A percentile compares a stretch with the other conserved stretches of the same genome.
Conservation (phyloP, 2,797 vertebrate species). For the Lithobates pipiens region DNA sequence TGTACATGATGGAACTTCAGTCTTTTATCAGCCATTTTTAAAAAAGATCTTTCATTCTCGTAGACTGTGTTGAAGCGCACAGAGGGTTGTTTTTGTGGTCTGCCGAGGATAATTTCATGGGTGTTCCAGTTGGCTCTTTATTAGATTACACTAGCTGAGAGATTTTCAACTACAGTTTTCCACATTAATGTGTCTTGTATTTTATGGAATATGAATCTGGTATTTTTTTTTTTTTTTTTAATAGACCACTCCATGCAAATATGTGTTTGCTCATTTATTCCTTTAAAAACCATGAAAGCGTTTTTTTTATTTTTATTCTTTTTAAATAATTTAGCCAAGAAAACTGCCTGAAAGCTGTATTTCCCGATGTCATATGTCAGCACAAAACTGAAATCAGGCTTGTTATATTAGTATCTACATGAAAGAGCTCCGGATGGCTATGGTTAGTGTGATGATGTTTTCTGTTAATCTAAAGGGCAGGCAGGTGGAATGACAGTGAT, state of each 20-base stretch:
- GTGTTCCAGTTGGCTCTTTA: background rate
- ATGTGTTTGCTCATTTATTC: background rate
- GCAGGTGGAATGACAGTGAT: too few species aligned
- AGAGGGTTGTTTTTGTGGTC: too few species aligned
- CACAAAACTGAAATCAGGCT: too few species aligned
- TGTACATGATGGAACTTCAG: background rate
- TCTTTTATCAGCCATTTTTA: background rate
- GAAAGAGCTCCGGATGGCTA: too few species aligned
- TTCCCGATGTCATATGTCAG: background rate
- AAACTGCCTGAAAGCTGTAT: background rate
- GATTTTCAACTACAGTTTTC: background rate
- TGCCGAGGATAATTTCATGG: background rate
- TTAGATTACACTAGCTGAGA: background rate
- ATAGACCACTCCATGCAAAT: background rate
- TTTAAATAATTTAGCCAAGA: background rate
- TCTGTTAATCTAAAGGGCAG: too few species aligned
- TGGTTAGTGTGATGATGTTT: too few species aligned
- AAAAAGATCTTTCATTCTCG: background rate
- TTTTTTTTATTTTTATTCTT: background rate
- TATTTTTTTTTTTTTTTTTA: slow-evolving; percentile 2
- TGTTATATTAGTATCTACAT: too few species aligned
- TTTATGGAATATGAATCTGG: background rate
- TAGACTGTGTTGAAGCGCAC: background rate
- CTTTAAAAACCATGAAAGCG: background rate
- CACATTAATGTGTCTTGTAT: background rate